These are phyloP conservation scores for Potamilus streckersoni DNA, from an alignment of 1,140 invertebrate species.

Conservation along the genomic window DNA sequence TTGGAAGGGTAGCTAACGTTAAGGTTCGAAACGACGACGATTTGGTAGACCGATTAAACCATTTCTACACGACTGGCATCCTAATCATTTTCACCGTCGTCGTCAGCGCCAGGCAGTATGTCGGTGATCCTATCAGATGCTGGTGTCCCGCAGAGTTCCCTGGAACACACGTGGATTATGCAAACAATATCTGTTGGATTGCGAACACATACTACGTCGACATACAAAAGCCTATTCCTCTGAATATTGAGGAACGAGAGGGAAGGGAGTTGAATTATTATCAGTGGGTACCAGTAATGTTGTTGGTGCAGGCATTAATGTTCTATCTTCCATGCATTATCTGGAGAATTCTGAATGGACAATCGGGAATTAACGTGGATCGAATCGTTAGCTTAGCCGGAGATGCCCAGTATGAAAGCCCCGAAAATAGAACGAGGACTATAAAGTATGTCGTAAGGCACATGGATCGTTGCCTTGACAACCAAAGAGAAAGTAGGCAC, in stretches of 20 bases:
- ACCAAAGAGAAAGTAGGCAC: constrained; percentile 61
- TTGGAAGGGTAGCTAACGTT: constrained; percentile 64
- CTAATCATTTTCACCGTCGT: constrained; percentile 71
- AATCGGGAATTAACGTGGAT: constrained; percentile 69
- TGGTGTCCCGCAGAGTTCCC: constrained; percentile 66
- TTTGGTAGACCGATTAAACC: constrained; percentile 71
- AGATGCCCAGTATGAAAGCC: constrained; percentile 60
- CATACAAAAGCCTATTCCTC: constrained; percentile 52
- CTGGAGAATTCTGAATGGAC: constrained; percentile 70
- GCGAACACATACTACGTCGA: constrained; percentile 69
- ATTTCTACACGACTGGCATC: constrained; percentile 71
- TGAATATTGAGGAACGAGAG: constrained; percentile 42
- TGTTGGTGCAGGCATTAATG: constrained; percentile 71
- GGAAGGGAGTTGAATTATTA: constrained; percentile 69
- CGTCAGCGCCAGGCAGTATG: constrained; percentile 71
- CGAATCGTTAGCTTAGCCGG: constrained; percentile 57
- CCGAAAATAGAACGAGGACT: constrained; percentile 61
- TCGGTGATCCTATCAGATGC: constrained; percentile 71
- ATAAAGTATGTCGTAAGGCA: constrained; percentile 66
- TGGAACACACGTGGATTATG: constrained; percentile 68
- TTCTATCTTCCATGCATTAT: constrained; percentile 73
- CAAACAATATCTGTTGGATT: constrained; percentile 67
- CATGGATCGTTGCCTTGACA: constrained; percentile 65
- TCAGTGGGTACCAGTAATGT: constrained; percentile 73
- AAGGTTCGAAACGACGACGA: constrained; percentile 72